Percentiles rank a stretch among this genome's conserved stretches.
These are phyloP conservation scores for Pogona vitticeps DNA, from an alignment of 2,113 vertebrate genomes.

Conservation along the genomic window DNA sequence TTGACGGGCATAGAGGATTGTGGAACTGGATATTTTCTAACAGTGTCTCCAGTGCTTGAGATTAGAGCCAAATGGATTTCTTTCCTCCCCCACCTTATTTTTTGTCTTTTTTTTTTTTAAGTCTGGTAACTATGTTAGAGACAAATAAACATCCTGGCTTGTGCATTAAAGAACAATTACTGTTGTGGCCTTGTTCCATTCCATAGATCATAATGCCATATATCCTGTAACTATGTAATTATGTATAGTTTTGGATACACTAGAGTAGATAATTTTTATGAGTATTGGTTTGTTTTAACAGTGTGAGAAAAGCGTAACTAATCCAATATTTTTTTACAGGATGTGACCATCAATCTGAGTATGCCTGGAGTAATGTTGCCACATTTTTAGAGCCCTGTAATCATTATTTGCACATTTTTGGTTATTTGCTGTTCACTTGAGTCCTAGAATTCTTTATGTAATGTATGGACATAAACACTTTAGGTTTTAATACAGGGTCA, in stretches of 20 bases:
- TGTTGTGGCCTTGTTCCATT: constrained; percentile 21
- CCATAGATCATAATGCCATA: constrained; percentile 3
- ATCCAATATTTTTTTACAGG: neutral
- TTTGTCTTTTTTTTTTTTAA: too few relatives aligned
- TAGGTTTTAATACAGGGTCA: too few relatives aligned
- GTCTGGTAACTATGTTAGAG: constrained; percentile 21
- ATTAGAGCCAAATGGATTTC: constrained; percentile 1
- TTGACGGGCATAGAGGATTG: too few relatives aligned
- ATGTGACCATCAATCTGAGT: neutral
- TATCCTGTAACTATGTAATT: constrained; percentile 27
- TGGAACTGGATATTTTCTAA: neutral
- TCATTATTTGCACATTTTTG: neutral
- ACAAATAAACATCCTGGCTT: constrained; percentile 24
- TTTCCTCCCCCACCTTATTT: neutral
- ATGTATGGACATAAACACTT: too few relatives aligned
- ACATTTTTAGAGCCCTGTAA: neutral
- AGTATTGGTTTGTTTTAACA: neutral
- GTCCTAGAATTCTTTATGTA: too few relatives aligned
- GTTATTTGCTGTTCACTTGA: too few relatives aligned
- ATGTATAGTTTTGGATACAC: neutral
- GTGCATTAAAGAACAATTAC: constrained; percentile 18
- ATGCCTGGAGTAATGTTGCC: neutral
- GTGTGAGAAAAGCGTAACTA: neutral
- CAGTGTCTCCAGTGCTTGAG: neutral
- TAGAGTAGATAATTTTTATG: constrained; percentile 15